Percentiles rank a stretch among this genome's conserved stretches.
Conservation (phyloP, 2,113 vertebrate species). For the Solenodon paradoxus region DNA sequence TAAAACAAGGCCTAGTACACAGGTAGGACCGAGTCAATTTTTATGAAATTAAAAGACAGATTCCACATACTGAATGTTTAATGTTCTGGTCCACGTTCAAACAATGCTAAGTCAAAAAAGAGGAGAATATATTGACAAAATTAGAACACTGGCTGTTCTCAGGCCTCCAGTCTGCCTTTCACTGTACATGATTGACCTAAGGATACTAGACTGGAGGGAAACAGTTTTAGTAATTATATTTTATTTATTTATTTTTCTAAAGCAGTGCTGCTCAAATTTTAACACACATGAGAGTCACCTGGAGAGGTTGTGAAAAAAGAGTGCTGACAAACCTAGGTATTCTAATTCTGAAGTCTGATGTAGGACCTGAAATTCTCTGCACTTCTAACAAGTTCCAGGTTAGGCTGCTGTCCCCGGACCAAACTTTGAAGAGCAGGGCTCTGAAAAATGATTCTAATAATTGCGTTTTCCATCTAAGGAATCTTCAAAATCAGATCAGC, state of each 20-base stretch:
- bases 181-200: neutral
- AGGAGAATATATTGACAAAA: neutral
- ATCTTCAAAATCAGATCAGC: neutral
- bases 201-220: neutral
- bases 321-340: neutral
- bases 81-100: neutral
- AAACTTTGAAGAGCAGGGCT: neutral
- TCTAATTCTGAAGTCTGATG: neutral
- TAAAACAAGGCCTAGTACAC: neutral
- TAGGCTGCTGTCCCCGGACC: neutral
- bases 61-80: neutral
- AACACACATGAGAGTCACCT: neutral
- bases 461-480: neutral
- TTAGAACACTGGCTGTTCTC: neutral
- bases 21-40: neutral
- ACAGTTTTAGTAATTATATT: neutral
- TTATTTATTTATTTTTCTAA: neutral
- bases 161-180: neutral
- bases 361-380: neutral
- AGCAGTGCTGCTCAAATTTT: neutral
- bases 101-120: neutral
- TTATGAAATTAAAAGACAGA: neutral
- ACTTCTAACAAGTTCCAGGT: neutral
- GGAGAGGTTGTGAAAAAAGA: neutral
- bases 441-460: neutral